These are phyloP conservation scores for Rhabdophis nuchalis DNA, from an alignment of 2,797 vertebrate genomes.

Conservation along the genomic window DNA sequence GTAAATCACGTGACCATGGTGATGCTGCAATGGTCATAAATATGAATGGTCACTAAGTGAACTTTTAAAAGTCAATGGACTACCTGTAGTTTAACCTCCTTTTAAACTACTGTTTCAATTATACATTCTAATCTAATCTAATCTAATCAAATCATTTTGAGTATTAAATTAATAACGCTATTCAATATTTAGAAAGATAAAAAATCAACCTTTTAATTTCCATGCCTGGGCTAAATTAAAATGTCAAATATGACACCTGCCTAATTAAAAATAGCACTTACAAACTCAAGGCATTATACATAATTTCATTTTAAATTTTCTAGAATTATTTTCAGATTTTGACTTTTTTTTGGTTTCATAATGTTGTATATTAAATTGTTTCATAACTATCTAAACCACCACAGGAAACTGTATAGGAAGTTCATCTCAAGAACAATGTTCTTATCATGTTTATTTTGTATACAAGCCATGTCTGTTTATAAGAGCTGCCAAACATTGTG, in stretches of 20 bases:
- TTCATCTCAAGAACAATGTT: conserved; percentile 23
- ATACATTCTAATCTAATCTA: background rate
- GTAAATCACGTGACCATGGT: too few relatives aligned
- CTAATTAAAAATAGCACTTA: background rate
- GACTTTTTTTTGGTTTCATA: background rate
- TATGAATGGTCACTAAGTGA: too few relatives aligned
- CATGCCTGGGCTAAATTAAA: background rate
- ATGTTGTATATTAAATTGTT: background rate
- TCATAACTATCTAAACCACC: background rate
- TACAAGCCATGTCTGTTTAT: conserved; percentile 33
- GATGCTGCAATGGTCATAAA: too few relatives aligned
- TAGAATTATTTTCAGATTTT: background rate
- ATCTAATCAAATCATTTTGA: background rate
- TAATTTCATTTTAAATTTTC: background rate
- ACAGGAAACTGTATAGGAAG: conserved; percentile 3
- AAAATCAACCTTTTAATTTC: background rate
- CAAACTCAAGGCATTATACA: too few relatives aligned
- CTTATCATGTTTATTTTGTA: background rate
- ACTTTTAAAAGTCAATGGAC: too few relatives aligned
- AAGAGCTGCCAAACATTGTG: background rate
- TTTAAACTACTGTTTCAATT: too few relatives aligned
- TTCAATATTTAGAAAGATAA: background rate
- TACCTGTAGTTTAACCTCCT: too few relatives aligned
- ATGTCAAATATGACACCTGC: background rate
- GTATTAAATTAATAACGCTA: background rate